Evolutionary conservation across 2,888 invertebrate genomes (phyloP), one percentile per base, ranked within the genome.

Genomic region (Noctua comes): DNA sequence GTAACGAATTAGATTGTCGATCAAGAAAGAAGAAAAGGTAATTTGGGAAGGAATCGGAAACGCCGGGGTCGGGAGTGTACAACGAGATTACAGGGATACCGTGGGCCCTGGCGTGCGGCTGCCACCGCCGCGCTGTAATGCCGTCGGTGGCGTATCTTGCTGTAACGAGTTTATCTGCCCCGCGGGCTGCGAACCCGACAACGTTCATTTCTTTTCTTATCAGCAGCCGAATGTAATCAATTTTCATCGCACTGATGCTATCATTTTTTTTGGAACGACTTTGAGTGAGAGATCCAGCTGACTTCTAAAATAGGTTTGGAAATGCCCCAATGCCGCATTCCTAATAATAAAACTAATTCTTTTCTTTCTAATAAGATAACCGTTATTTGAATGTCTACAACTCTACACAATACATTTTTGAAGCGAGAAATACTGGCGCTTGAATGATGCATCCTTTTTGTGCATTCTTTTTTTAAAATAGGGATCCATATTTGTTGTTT

Each of bases 121-220:
- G 89, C 91, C 89, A 91, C 88, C 91, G 90, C 85, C 89, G 90
- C 88, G 90, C 90, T 85, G 84, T 84, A 83, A 86, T 84, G 87
- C 84, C 91, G 88, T 88, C 90, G 92, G 86, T 93, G 92, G 91
- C 93, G 95, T 95, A 94, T 95, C 95, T 94, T 93, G 92, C 92
- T 93, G 92, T 96, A 97, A 97, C 96, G 94, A 97, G 95, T 95
- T 97, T 97, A 96, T 96, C 95, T 96, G 96, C 95, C 96, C 96
- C 94, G 96, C 95, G 96, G 96, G 96, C 94, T 95, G 93, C 92
- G 90, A 91, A 93, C 91, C 90, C 92, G 86, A 87, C 93, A 91
- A 91, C 88, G 93, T 92, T 96, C 95, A 95, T 95, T 94, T 94
- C 93, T 93, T 93, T 93, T 93, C 92, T 91, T 93, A 94, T 95